Evolutionary conservation across 1,140 invertebrate genomes (phyloP), one percentile per base, ranked within the genome.

Genomic region (Dysdera silvatica): DNA sequence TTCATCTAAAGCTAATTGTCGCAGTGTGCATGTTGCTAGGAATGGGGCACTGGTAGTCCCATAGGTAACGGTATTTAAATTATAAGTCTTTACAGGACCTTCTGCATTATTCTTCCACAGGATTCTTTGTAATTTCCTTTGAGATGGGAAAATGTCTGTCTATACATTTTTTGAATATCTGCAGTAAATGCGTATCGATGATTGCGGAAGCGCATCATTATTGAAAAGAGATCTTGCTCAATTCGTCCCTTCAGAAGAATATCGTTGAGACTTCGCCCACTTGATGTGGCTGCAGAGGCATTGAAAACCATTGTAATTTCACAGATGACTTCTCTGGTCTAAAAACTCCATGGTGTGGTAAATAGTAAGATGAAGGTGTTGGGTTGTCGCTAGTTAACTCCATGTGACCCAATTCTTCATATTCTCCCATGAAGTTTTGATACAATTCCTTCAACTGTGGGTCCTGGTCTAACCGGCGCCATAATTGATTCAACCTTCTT

Each of bases 121-220:
- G n/a, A n/a, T n/a, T n/a, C n/a, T n/a, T n/a, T n/a, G n/a, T n/a
- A n/a, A n/a, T n/a, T n/a, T n/a, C n/a, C n/a, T n/a, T n/a, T n/a
- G n/a, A n/a, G n/a, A n/a, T n/a, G n/a, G n/a, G n/a, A n/a, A n/a
- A n/a, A n/a, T n/a, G n/a, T 69, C 65, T 75, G 72, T 6, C 75
- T 52, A 31, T 76, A 79, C 70, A 77, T 78, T 57, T 76, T 76
- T 41, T 71, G 61, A 3, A 77, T 73, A 63, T 77, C 75, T 14
- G 70, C 70, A 12, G 67, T 71, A 20, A 74, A 55, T 1, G 71
- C 74, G 48, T 68, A 65, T 18, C 26, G 31, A 45, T 67, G 63
- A 10, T 29, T 31, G 61, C 71, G 28, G 51, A 72, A 73, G 12
- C 69, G 24, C 14, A 71, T 10, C 3, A 73, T 2, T 16, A 70